Base-by-base conservation (phyloP, 2,888 invertebrate genomes). In the Gisinianus flammeolus region DNA sequence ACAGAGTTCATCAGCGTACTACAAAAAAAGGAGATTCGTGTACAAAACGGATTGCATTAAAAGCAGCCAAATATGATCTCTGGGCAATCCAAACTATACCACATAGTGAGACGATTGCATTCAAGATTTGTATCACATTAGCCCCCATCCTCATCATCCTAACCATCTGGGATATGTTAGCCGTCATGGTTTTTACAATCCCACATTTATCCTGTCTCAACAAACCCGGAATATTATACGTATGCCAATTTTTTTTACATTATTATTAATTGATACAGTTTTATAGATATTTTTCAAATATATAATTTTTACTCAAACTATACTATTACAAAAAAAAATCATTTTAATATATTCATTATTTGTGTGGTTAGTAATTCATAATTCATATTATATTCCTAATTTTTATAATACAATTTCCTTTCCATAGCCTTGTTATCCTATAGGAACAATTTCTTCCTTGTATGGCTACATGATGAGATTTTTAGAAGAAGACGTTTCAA, bases 131-230 rank as follows among this genome's bases (percentile, higher is more conserved):
- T 68, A 24, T 76, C 19, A 16, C 69, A 6, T 33, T 76, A 10
- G 76, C 76, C 12, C 81, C 82, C 4, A 68, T 82, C 8, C 71
- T 83, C 1, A 6, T 79, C 28, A 52, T 77, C 12, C 6, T 78
- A 1, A 64, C 79, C 4, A 19, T 81, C 0, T 83, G 83, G 83
- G 83, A 83, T 70, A 74, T 81, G 0, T 16, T 83, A 0, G 79
- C 80, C 3, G 77, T 81, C 44, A 73, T 74, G 0, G 64, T 77
- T n/a, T 81, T 83, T 71, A 44, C 79, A 66, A 71, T 83, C 0
- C 83, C 83, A 0, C 77, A 81, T 66, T 68, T 79, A 5, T 79
- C 78, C 12, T 77, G 33, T 31, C 73, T 82, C 22, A 77, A 81
- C 30, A 78, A 78, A 73, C 83, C 83, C 10, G 81, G 80, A 62